These are phyloP conservation scores for Hippocampus mohnikei DNA, from an alignment of 2,113 vertebrate genomes.

Conservation along the genomic window DNA sequence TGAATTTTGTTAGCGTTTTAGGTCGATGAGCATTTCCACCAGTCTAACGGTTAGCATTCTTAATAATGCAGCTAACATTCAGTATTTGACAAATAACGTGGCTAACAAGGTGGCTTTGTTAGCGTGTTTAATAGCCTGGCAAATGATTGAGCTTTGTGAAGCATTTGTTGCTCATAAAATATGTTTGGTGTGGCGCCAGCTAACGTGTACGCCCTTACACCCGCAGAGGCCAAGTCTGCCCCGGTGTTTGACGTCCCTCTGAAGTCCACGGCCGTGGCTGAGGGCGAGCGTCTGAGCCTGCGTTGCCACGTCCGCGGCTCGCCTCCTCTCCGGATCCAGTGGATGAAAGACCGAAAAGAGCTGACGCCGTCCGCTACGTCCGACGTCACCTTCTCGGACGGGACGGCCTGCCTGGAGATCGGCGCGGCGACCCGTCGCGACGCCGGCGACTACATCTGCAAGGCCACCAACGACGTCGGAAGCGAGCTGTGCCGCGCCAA, in stretches of 20 bases:
- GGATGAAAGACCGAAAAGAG: constrained; percentile 91
- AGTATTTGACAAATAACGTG: not conserved
- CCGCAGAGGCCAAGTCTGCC: constrained; percentile 82
- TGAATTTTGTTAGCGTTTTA: not conserved
- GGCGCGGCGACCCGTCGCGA: constrained; percentile 74
- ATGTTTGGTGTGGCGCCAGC: not conserved
- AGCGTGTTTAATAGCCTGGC: not conserved
- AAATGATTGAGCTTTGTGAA: not conserved
- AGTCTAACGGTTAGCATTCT: not conserved
- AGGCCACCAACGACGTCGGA: constrained; percentile 87
- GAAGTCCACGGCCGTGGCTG: constrained; percentile 74
- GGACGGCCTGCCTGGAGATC: constrained; percentile 83
- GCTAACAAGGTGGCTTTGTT: not conserved
- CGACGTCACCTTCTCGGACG: constrained; percentile 82
- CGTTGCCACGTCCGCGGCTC: constrained; percentile 86
- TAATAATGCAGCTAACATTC: not conserved
- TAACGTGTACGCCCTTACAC: not conserved
- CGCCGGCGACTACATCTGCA: constrained; percentile 90
- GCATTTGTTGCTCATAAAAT: not conserved
- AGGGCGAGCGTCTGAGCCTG: constrained; percentile 82
- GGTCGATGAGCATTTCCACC: not conserved
- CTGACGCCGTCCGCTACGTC: constrained; percentile 79
- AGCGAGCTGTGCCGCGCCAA: constrained; percentile 87
- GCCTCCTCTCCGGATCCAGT: constrained; percentile 85
- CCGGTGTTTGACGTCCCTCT: constrained; percentile 89